These are phyloP conservation scores for Thunnus maccoyii DNA, from an alignment of 2,113 vertebrate species.

Conservation along the genomic window DNA sequence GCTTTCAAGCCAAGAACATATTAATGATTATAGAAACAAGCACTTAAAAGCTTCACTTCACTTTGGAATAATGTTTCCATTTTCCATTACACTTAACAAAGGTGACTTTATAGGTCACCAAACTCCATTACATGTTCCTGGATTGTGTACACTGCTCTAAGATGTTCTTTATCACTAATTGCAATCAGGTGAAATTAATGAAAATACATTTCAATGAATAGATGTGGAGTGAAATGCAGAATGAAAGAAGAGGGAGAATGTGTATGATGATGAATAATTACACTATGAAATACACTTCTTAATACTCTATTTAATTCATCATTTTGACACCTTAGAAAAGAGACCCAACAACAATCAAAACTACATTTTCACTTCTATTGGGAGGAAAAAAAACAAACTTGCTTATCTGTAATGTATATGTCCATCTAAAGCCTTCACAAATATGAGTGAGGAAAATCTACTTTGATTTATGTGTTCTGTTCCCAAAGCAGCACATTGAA, in stretches of 20 bases:
- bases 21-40: conserved; percentile 14
- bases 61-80: conserved; percentile 19
- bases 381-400: background rate
- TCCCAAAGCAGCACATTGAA: too few relatives aligned
- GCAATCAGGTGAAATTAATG: background rate
- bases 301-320: too few relatives aligned
- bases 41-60: conserved; percentile 26
- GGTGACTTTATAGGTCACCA: background rate
- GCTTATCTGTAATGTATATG: background rate
- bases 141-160: conserved; percentile 1
- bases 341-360: background rate
- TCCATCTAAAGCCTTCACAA: too few relatives aligned
- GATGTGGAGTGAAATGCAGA: background rate
- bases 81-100: background rate
- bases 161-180: conserved; percentile 10
- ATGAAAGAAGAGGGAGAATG: background rate
- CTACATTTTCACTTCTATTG: background rate
- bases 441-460: too few relatives aligned
- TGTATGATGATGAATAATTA: background rate
- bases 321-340: too few relatives aligned
- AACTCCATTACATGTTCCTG: conserved; percentile 12
- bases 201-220: conserved; percentile 3
- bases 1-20: background rate
- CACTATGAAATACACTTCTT: background rate
- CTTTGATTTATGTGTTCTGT: too few relatives aligned